Evolutionary conservation across 2,797 vertebrate genomes (phyloP).

Genomic region (Hypotaenidia okinawae): DNA sequence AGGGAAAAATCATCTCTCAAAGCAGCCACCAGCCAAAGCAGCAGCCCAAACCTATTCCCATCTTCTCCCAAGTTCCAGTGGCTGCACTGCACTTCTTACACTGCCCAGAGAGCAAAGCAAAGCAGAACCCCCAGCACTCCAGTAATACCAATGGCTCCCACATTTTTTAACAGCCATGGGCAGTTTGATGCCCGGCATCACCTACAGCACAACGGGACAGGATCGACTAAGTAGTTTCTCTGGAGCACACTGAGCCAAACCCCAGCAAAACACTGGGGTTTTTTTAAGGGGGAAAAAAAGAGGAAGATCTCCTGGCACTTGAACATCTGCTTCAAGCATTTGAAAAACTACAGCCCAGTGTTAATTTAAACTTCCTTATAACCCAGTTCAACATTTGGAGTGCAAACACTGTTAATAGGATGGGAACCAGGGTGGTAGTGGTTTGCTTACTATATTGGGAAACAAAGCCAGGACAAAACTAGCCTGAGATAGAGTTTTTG

Average conservation of each 20-base stretch:
- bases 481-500: slow-evolving; percentile 74
- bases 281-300: background rate
- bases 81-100: background rate
- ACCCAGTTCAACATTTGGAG: slow-evolving; percentile 72
- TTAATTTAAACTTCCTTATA: slow-evolving; percentile 78
- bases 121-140: background rate
- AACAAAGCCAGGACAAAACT: slow-evolving; percentile 79
- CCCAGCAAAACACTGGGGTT: background rate
- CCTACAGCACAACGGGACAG: background rate
- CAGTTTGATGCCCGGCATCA: background rate
- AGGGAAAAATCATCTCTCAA: background rate
- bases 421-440: slow-evolving; percentile 58
- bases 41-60: background rate
- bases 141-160: background rate
- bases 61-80: background rate
- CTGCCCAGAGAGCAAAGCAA: background rate
- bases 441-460: slow-evolving; percentile 80
- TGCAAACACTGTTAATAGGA: slow-evolving; percentile 72
- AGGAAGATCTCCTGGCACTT: slow-evolving; percentile 55
- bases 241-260: background rate
- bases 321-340: slow-evolving; percentile 75
- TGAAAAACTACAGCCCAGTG: slow-evolving; percentile 75
- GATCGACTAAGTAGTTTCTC: background rate
- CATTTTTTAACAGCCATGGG: fast-evolving
- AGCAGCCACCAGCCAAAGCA: background rate